Evolutionary conservation across 2,113 vertebrate species (phyloP).

Genomic region (Thryonomys swinderianus): DNA sequence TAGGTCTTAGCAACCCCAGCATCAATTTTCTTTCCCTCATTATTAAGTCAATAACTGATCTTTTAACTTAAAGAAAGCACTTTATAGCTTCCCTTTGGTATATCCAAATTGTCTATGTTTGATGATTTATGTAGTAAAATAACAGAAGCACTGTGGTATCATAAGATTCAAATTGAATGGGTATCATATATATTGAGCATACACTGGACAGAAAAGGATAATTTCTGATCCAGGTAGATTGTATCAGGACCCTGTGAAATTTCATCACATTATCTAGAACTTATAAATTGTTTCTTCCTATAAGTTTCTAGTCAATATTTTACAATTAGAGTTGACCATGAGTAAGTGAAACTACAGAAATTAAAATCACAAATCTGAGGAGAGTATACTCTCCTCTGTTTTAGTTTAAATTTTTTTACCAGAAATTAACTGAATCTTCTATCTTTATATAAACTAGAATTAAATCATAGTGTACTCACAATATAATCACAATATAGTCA

Average conservation of each 20-base stretch:
- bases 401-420: conserved; percentile 8
- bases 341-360: background rate
- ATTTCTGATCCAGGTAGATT: background rate
- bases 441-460: background rate
- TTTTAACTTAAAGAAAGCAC: background rate
- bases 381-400: background rate
- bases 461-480: too few relatives aligned
- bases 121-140: background rate
- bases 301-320: background rate
- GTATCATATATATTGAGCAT: background rate
- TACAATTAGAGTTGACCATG: background rate
- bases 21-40: too few relatives aligned
- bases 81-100: background rate
- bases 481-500: too few relatives aligned
- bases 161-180: background rate
- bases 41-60: background rate
- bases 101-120: background rate
- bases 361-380: background rate
- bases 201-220: background rate
- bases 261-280: background rate
- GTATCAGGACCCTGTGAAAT: background rate
- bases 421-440: background rate
- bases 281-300: background rate
- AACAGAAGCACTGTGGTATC: background rate
- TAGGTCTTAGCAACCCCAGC: background rate